Percentiles rank a stretch among this genome's conserved stretches.
phyloP scores from a whole-genome alignment of 2,113 vertebrate species.

The Calyptomena viridis region DNA sequence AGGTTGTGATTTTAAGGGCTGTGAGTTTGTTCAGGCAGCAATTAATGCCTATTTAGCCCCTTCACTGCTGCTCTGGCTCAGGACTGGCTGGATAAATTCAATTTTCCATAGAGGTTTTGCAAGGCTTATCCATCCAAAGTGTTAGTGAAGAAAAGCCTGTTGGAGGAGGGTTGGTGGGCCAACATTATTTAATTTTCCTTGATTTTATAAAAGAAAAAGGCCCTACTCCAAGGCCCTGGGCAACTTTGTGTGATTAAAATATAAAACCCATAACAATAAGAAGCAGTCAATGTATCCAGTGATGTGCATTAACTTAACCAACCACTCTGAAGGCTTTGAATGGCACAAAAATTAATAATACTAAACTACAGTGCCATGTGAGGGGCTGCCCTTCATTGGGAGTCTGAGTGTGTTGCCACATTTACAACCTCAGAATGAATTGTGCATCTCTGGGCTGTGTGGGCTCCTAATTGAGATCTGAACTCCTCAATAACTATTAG shows the following conservation, averaged over 20 bases:
- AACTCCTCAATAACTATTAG: conserved; percentile 10
- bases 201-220: neutral
- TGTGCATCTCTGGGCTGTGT: neutral
- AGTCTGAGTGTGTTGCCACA: neutral
- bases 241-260: neutral
- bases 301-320: neutral
- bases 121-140: neutral
- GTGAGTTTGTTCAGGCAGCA: neutral
- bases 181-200: neutral
- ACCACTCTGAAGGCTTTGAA: neutral
- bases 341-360: neutral
- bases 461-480: conserved; percentile 21
- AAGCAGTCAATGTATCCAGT: neutral
- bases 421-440: neutral
- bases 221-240: neutral
- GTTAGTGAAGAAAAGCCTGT: neutral
- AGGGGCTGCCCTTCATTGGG: conserved; percentile 1
- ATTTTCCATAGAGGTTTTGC: neutral
- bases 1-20: neutral
- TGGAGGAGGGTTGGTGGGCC: neutral
- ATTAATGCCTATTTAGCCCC: neutral
- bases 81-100: neutral
- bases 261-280: neutral
- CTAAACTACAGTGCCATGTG: neutral
- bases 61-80: neutral